Percentiles rank a stretch among this genome's conserved stretches.
Conservation (phyloP, 1,140 invertebrate genomes). For the Ganaspis sp. region DNA sequence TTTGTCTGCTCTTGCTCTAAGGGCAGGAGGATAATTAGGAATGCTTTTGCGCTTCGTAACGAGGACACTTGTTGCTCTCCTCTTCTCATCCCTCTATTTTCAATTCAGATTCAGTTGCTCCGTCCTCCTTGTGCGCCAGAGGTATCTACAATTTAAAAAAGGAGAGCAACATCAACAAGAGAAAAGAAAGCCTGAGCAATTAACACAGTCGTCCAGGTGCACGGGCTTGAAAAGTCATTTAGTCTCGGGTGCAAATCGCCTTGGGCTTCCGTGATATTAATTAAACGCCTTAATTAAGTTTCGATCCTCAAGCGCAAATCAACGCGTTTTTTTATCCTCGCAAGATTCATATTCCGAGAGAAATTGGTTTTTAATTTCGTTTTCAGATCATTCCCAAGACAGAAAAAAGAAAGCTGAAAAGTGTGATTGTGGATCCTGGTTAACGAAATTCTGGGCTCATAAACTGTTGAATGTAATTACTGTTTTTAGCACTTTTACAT, state of each 20-base stretch:
- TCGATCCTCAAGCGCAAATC: not conserved
- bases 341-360: not conserved
- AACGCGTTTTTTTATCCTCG: not conserved
- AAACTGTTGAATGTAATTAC: too few species aligned
- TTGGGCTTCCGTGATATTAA: slow-evolving; percentile 15
- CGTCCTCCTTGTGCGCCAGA: slow-evolving; percentile 44
- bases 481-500: too few species aligned
- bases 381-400: too few species aligned
- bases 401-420: too few species aligned
- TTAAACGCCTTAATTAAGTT: slow-evolving; percentile 26
- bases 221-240: slow-evolving; percentile 63
- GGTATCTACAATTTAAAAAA: slow-evolving; percentile 39
- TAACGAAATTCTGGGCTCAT: too few species aligned
- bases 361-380: not conserved
- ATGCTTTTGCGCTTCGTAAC: slow-evolving; percentile 74
- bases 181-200: slow-evolving; percentile 58
- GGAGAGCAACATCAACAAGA: slow-evolving; percentile 29
- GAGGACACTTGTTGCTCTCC: slow-evolving; percentile 72
- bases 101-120: slow-evolving; percentile 44
- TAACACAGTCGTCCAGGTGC: slow-evolving; percentile 62
- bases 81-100: slow-evolving; percentile 50
- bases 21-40: slow-evolving; percentile 73
- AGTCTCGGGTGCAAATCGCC: slow-evolving; percentile 34
- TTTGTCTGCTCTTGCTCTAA: slow-evolving; percentile 72
- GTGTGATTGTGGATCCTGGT: too few species aligned